A percentile compares a stretch with the other conserved stretches of the same genome.
Conservation (phyloP, 2,797 vertebrate genomes). For the Chelonia mydas region DNA sequence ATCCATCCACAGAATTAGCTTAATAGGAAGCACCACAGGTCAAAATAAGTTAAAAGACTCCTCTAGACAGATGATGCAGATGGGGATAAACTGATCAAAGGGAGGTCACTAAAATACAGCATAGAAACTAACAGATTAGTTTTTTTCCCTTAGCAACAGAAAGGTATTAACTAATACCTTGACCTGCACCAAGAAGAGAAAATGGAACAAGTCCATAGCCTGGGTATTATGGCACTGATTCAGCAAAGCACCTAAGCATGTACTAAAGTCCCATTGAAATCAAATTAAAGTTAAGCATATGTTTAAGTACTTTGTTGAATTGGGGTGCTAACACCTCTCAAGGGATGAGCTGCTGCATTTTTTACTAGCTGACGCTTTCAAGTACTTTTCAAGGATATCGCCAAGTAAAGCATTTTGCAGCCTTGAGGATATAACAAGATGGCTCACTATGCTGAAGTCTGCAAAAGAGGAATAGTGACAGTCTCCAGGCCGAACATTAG, state of each 20-base stretch:
- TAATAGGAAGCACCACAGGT: neutral
- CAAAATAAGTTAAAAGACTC: slow-evolving; percentile 30
- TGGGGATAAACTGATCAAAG: slow-evolving; percentile 21
- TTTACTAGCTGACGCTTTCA: neutral
- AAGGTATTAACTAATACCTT: slow-evolving; percentile 26
- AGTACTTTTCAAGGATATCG: neutral
- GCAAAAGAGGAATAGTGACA: neutral
- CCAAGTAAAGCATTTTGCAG: neutral
- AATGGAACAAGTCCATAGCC: neutral
- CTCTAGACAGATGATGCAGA: slow-evolving; percentile 41
- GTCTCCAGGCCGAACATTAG: neutral
- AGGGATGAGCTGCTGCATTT: neutral
- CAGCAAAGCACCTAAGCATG: neutral
- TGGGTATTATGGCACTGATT: slow-evolving; percentile 26
- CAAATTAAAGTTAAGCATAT: neutral
- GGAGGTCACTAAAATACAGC: slow-evolving; percentile 30
- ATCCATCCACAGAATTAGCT: slow-evolving; percentile 37
- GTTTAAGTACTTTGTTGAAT: neutral
- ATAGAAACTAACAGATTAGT: slow-evolving; percentile 37
- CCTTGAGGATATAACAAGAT: neutral
- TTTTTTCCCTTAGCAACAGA: slow-evolving; percentile 31
- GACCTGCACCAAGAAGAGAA: neutral
- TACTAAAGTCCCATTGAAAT: slow-evolving; percentile 14
- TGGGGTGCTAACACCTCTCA: neutral
- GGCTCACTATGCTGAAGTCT: neutral